Percentiles rank a stretch among this genome's conserved stretches.
Evolutionary conservation across 2,113 vertebrate genomes (phyloP).

Genomic region (Anhinga rufa): DNA sequence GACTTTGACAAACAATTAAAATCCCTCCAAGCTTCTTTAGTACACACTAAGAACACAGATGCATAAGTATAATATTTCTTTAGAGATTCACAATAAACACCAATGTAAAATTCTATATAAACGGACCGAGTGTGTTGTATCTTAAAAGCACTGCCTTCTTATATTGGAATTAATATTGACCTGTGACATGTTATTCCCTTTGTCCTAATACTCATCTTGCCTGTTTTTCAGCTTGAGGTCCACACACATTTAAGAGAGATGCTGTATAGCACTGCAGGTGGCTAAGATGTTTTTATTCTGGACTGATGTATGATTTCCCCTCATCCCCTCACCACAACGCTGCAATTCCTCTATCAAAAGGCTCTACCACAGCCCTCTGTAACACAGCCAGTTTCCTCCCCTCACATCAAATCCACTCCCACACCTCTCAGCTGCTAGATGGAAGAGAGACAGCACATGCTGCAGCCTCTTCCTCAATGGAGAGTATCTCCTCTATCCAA

Average conservation of each 20-base stretch:
- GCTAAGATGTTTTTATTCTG: neutral
- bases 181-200: neutral
- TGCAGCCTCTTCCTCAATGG: neutral
- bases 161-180: neutral
- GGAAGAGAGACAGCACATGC: neutral
- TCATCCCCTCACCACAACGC: neutral
- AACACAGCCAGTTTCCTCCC: neutral
- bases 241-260: rapidly evolving
- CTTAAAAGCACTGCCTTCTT: neutral
- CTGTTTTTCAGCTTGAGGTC: neutral
- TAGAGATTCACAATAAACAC: neutral
- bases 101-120: neutral
- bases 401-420: neutral
- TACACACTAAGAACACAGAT: neutral
- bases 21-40: neutral
- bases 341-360: neutral
- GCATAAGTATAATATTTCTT: neutral
- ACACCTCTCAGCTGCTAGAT: neutral
- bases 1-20: neutral
- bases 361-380: neutral
- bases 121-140: neutral
- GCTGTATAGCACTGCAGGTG: neutral
- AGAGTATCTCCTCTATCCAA: neutral
- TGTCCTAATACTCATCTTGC: neutral
- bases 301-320: neutral